Evolutionary conservation across 2,113 vertebrate genomes (phyloP).

Genomic region (Gallinago media): DNA sequence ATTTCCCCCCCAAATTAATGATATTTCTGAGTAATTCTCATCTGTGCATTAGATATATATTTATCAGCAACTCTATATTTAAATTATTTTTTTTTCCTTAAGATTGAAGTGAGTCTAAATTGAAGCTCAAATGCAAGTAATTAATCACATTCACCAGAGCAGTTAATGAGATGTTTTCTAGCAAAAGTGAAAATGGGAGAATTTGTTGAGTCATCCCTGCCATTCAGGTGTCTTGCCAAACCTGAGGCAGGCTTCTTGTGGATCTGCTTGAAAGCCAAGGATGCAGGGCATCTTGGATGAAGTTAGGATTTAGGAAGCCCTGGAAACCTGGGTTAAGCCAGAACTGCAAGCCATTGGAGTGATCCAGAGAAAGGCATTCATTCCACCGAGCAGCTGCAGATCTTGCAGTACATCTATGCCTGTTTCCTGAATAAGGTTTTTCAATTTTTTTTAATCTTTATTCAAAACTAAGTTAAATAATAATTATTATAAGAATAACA

Average conservation of each 20-base stretch:
- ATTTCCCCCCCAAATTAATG: slow-evolving; percentile 2
- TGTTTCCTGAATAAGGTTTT: background rate
- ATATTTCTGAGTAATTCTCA: background rate
- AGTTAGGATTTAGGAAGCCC: background rate
- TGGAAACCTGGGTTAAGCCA: background rate
- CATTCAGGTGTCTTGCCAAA: background rate
- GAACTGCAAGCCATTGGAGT: background rate
- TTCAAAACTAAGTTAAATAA: background rate
- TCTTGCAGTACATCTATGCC: background rate
- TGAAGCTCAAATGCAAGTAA: background rate
- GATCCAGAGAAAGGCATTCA: background rate
- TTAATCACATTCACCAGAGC: background rate
- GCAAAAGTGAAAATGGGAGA: background rate
- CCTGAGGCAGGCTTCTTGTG: background rate
- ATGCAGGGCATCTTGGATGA: background rate
- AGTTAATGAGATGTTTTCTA: background rate
- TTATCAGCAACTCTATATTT: background rate
- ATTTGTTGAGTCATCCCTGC: background rate
- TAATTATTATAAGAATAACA: background rate
- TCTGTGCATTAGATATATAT: background rate
- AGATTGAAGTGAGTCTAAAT: background rate
- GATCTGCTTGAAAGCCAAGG: background rate
- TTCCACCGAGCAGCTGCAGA: background rate
- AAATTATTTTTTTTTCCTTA: background rate
- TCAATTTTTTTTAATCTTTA: background rate